Conservation (phyloP, 2,797 vertebrate genomes). For the Semaprochilodus insignis region DNA sequence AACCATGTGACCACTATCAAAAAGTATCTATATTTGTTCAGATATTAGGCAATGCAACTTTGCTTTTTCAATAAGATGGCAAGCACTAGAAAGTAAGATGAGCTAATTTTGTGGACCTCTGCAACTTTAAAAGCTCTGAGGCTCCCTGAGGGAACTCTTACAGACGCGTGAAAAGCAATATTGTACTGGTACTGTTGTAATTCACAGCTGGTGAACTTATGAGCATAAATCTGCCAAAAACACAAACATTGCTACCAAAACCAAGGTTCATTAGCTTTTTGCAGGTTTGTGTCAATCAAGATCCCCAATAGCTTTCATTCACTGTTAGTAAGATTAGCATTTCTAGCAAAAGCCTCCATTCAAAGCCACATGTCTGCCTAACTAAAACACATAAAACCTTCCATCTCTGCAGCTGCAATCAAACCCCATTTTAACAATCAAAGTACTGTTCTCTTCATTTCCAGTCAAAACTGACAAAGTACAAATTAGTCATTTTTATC, state of each 20-base stretch:
- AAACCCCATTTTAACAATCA: not conserved
- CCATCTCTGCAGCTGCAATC: not conserved
- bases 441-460: not conserved
- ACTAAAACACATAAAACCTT: not conserved
- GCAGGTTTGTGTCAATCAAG: not conserved
- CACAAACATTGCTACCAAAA: not conserved
- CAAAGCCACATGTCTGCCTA: not conserved
- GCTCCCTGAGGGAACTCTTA: not conserved
- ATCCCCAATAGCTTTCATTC: not conserved
- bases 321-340: no score
- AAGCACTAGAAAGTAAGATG: not conserved
- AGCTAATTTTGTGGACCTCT: not conserved
- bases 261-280: not conserved
- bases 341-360: not conserved
- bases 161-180: not conserved
- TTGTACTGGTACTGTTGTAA: not conserved
- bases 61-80: no score
- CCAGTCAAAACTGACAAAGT: no score
- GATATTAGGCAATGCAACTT: no score
- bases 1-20: no score
- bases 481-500: no score
- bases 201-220: not conserved
- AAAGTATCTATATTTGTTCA: no score
- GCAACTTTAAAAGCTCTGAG: no score
- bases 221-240: not conserved